Evolutionary conservation across 2,888 invertebrate species (phyloP).

Genomic region (Pheosia gnoma): DNA sequence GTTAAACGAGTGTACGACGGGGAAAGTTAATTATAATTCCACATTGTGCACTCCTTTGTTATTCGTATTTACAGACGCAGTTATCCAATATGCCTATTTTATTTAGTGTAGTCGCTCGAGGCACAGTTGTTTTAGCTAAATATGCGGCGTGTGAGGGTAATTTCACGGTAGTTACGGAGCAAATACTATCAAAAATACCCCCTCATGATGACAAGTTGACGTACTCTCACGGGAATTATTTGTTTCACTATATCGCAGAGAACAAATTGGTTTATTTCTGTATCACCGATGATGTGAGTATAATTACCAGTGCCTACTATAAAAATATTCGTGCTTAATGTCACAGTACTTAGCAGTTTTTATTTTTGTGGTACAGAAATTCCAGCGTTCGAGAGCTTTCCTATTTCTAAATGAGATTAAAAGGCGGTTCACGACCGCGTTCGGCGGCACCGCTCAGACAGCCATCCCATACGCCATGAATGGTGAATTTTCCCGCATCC

Average conservation of each 20-base stretch:
- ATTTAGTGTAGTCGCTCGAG: constrained; percentile 95
- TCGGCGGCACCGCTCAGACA: constrained; percentile 90
- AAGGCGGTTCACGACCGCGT: constrained; percentile 92
- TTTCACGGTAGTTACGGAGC: constrained; percentile 97
- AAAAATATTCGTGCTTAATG: no score
- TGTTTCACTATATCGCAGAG: constrained; percentile 96
- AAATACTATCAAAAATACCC: constrained; percentile 93
- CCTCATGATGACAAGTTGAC: constrained; percentile 96
- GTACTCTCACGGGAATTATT: constrained; percentile 95
- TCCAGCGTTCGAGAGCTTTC: constrained; percentile 96
- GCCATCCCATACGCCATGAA: constrained; percentile 98
- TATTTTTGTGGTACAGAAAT: constrained; percentile 86
- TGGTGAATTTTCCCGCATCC: constrained; percentile 93
- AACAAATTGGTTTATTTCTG: constrained; percentile 95
- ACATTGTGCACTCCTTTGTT: constrained; percentile 32
- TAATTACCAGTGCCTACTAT: neutral
- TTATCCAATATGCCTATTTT: constrained; percentile 91
- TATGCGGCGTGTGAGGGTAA: constrained; percentile 97
- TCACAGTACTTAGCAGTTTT: no score
- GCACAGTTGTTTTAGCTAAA: constrained; percentile 93
- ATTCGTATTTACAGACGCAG: constrained; percentile 23
- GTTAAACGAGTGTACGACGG: constrained; percentile 2
- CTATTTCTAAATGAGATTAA: constrained; percentile 95
- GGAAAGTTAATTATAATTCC: neutral
- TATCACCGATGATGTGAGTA: constrained; percentile 95